Evolutionary conservation across 2,888 invertebrate genomes (phyloP).

Genomic region (Rambutsinella grinnellia): DNA sequence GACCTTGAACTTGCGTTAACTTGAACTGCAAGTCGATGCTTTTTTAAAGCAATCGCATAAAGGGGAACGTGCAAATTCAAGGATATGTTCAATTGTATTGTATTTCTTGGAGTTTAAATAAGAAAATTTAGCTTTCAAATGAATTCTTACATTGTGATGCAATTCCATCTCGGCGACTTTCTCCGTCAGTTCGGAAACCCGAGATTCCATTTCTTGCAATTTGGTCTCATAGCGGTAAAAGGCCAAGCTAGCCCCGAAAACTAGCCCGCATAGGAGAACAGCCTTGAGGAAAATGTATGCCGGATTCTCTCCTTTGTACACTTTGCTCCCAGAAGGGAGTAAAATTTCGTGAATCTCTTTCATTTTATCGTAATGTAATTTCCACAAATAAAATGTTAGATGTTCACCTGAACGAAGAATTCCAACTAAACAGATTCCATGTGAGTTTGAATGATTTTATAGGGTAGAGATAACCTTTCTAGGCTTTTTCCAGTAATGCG

Average conservation of each 20-base stretch:
- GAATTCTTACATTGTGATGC: constrained; percentile 20
- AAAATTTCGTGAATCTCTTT: constrained; percentile 41
- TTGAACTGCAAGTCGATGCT: neutral
- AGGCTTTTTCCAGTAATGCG: neutral
- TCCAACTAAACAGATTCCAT: constrained; percentile 27
- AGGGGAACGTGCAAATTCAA: neutral
- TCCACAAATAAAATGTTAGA: neutral
- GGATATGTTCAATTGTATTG: too few species aligned
- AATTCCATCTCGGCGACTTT: constrained; percentile 28
- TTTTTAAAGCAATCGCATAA: neutral
- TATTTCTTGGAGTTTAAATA: too few species aligned
- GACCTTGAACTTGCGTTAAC: neutral
- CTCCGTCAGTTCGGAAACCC: constrained; percentile 19
- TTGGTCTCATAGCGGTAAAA: constrained; percentile 48
- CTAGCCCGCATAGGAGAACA: constrained; percentile 30
- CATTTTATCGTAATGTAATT: constrained; percentile 12
- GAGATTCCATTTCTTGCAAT: constrained; percentile 31
- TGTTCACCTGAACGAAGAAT: constrained; percentile 2
- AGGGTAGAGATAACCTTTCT: neutral
- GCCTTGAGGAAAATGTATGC: constrained; percentile 32
- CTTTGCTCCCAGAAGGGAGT: constrained; percentile 43
- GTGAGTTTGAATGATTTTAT: constrained; percentile 15
- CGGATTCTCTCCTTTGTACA: constrained; percentile 31
- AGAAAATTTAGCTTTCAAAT: neutral
- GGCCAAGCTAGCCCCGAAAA: constrained; percentile 34